Conservation (phyloP, 2,888 invertebrate genomes). For the Lutraria lutraria region DNA sequence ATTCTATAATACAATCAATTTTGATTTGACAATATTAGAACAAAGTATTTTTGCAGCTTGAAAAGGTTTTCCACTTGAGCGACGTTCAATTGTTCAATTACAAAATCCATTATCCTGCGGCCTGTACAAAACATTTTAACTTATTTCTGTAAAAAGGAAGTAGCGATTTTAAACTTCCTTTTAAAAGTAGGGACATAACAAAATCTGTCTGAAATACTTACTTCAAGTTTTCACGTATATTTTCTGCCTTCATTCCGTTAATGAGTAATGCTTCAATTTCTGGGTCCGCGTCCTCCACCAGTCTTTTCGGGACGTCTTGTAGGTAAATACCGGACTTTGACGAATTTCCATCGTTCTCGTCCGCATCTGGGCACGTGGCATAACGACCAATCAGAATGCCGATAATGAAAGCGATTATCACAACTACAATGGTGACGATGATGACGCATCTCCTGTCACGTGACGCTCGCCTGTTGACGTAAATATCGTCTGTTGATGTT, state of each 20-base stretch:
- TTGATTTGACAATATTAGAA: no score
- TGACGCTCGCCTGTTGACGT: conserved; percentile 9
- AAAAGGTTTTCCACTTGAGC: no score
- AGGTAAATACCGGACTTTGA: conserved; percentile 44
- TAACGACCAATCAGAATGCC: conserved; percentile 73
- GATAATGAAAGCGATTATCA: conserved; percentile 46
- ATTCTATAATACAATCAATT: conserved; percentile 59
- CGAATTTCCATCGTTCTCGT: conserved; percentile 40
- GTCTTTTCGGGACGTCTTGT: conserved; percentile 33
- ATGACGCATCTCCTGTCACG: conserved; percentile 50
- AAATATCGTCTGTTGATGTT: conserved; percentile 41
- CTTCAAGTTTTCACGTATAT: conserved; percentile 74
- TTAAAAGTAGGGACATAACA: no score
- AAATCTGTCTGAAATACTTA: conserved; percentile 41
- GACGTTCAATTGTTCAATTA: no score
- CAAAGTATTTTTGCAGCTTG: no score
- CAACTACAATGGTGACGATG: conserved; percentile 32
- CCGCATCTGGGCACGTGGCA: conserved; percentile 58
- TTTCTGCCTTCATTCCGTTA: conserved; percentile 68
- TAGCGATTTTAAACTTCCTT: no score
- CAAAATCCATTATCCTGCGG: no score
- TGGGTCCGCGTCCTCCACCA: conserved; percentile 73
- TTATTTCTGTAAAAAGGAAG: no score
- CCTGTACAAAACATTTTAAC: no score
- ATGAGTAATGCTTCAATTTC: conserved; percentile 69